phyloP scores from a whole-genome alignment of 2,888 invertebrate genomes.

The Andrena bucephala region DNA sequence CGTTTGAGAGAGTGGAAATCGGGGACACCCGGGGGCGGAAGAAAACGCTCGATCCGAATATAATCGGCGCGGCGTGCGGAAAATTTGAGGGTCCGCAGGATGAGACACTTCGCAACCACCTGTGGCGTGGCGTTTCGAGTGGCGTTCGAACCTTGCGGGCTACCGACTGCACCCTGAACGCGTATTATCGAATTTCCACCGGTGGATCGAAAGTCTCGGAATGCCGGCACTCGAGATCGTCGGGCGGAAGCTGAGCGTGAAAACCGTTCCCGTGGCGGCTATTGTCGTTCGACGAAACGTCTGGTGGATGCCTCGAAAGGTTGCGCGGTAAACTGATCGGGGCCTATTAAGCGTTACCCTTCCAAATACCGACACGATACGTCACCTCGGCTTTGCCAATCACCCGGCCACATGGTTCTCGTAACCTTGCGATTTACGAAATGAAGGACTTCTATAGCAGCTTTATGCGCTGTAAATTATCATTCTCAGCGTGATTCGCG shows the following conservation, averaged over 20 bases:
- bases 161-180: slow-evolving; percentile 61
- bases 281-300: slow-evolving; percentile 33
- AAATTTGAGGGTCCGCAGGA: slow-evolving; percentile 72
- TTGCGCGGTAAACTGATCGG: slow-evolving; percentile 13
- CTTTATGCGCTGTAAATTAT: too few species aligned
- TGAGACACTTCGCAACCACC: slow-evolving; percentile 75
- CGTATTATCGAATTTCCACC: slow-evolving; percentile 70
- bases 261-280: slow-evolving; percentile 22
- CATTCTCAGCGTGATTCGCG: too few species aligned
- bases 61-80: slow-evolving; percentile 66
- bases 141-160: slow-evolving; percentile 72
- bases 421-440: too few species aligned
- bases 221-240: slow-evolving; percentile 43
- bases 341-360: slow-evolving; percentile 27
- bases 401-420: too few species aligned
- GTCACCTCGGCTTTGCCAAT: neutral
- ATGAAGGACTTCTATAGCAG: too few species aligned
- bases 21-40: slow-evolving; percentile 33
- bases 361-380: neutral
- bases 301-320: slow-evolving; percentile 10
- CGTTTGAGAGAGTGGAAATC: neutral
- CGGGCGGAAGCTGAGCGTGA: slow-evolving; percentile 44
- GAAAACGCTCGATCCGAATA: slow-evolving; percentile 63
- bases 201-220: slow-evolving; percentile 58
- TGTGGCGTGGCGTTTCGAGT: slow-evolving; percentile 74